Percentiles rank a stretch among this genome's conserved stretches.
Evolutionary conservation across 1,140 invertebrate genomes (phyloP).

Genomic region (Megathymus violae): DNA sequence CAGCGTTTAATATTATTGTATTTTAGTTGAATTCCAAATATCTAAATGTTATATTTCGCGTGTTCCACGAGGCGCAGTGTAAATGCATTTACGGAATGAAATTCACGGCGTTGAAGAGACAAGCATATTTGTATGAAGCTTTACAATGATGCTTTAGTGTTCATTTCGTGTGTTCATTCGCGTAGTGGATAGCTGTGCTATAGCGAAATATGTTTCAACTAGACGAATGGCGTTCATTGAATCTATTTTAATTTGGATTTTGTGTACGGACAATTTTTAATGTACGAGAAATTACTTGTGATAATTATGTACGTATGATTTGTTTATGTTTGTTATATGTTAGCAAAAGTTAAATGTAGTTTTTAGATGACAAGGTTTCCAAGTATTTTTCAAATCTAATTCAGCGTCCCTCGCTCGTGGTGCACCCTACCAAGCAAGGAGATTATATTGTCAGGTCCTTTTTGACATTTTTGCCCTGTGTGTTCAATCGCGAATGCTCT

Average conservation of each 20-base stretch:
- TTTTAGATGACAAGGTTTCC: too few relatives aligned
- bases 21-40: background rate
- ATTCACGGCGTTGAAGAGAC: background rate
- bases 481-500: too few relatives aligned
- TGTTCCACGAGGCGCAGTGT: background rate
- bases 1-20: too few relatives aligned
- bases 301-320: too few relatives aligned
- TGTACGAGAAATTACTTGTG: too few relatives aligned
- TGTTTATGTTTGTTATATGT: too few relatives aligned
- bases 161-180: background rate
- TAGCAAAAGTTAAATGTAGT: too few relatives aligned
- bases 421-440: too few relatives aligned
- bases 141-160: background rate
- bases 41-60: background rate
- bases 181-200: background rate
- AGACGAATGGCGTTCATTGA: background rate
- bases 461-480: too few relatives aligned
- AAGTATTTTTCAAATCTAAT: too few relatives aligned
- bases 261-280: background rate
- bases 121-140: conserved; percentile 1
- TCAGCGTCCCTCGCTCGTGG: too few relatives aligned
- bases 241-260: background rate
- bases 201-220: conserved; percentile 2
- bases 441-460: too few relatives aligned
- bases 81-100: background rate